Percentiles rank a stretch among this genome's conserved stretches.
Conservation (phyloP, 1,140 invertebrate genomes). For the Eciton burchellii region DNA sequence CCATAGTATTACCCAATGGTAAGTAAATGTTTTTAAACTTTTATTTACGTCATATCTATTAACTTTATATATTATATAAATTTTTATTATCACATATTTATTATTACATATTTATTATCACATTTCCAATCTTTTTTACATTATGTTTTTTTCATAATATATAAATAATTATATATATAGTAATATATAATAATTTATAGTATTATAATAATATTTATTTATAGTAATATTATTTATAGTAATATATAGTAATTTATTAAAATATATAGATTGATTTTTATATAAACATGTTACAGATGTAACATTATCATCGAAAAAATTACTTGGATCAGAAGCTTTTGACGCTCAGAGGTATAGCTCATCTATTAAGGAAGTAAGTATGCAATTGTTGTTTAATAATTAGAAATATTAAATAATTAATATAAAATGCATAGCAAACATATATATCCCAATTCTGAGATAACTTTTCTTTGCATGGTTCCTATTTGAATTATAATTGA, state of each 20-base stretch:
- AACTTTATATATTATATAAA: neutral
- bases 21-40: slow-evolving; percentile 25
- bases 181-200: too few species aligned
- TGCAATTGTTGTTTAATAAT: neutral
- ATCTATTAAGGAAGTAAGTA: slow-evolving; percentile 70
- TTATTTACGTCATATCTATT: neutral
- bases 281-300: slow-evolving; percentile 53
- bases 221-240: too few species aligned
- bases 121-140: too few species aligned
- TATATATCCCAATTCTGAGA: neutral
- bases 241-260: neutral
- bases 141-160: too few species aligned
- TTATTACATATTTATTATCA: too few species aligned
- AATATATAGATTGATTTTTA: slow-evolving; percentile 3
- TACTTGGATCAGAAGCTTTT: slow-evolving; percentile 66
- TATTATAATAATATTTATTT: too few species aligned
- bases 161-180: too few species aligned
- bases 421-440: neutral
- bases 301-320: slow-evolving; percentile 66
- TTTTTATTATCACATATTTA: neutral
- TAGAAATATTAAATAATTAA: neutral
- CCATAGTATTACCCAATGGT: slow-evolving; percentile 78
- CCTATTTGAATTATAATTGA: too few species aligned
- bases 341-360: slow-evolving; percentile 61
- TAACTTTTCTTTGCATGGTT: neutral